phyloP scores from a whole-genome alignment of 2,888 invertebrate species.

The Oscheius sp. region DNA sequence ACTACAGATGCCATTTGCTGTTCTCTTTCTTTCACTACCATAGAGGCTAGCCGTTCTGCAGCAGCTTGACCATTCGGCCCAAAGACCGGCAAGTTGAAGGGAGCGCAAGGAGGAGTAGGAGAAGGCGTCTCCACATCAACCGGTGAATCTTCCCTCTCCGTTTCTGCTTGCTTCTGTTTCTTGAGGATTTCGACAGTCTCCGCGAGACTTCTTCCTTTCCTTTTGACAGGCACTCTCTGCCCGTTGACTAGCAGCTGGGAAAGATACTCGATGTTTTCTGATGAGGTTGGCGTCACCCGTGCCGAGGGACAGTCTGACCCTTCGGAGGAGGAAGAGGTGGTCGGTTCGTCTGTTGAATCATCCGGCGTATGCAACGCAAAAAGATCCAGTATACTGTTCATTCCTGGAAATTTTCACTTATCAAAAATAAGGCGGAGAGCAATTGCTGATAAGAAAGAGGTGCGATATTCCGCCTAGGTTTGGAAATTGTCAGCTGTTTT shows the following conservation, averaged over 20 bases:
- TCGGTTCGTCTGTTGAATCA: constrained; percentile 12
- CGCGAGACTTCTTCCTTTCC: constrained; percentile 17
- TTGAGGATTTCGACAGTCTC: constrained; percentile 36
- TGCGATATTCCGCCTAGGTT: background rate
- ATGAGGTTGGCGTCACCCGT: constrained; percentile 7
- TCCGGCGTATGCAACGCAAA: background rate
- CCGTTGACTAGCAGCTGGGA: constrained; percentile 16
- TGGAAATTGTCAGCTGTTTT: background rate
- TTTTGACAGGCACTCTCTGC: background rate
- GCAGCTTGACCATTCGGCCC: constrained; percentile 21
- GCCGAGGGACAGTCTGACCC: constrained; percentile 23
- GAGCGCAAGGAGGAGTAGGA: constrained; percentile 1
- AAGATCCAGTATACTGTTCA: constrained; percentile 25
- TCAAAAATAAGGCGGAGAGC: background rate
- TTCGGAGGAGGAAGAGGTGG: constrained; percentile 15
- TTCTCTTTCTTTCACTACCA: constrained; percentile 24
- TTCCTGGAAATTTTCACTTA: background rate
- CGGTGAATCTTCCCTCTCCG: background rate
- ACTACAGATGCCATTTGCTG: constrained; percentile 19
- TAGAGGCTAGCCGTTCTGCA: constrained; percentile 18
- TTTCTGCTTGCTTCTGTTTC: constrained; percentile 22
- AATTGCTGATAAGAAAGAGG: background rate
- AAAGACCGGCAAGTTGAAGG: constrained; percentile 13
- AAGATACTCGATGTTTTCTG: constrained; percentile 8
- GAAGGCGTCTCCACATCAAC: background rate